phyloP scores from a whole-genome alignment of 53 echinoderm and acorn worm genomes.

The Echinometra lucunter region DNA sequence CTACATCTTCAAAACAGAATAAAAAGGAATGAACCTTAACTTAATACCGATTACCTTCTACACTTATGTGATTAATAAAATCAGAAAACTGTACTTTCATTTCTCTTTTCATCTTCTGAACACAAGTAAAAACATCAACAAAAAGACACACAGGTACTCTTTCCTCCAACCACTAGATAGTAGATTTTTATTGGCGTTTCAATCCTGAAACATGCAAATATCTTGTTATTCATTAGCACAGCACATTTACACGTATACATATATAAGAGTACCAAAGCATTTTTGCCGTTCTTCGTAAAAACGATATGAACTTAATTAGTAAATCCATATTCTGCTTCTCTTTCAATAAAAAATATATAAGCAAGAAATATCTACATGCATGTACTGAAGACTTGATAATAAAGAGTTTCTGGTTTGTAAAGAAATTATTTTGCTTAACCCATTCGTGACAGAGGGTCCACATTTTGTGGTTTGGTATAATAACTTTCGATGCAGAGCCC shows the following conservation, averaged over 20 bases:
- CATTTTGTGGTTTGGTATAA: too few relatives aligned
- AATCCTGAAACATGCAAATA: background rate
- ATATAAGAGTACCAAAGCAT: background rate
- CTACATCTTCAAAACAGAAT: too few relatives aligned
- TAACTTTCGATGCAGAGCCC: too few relatives aligned
- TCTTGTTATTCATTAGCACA: background rate
- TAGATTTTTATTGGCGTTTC: background rate
- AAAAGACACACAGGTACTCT: background rate
- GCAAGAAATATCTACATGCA: slow-evolving; percentile 38
- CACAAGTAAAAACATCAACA: background rate
- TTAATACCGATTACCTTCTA: too few relatives aligned
- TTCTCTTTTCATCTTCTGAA: too few relatives aligned
- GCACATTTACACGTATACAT: background rate
- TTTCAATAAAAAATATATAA: slow-evolving; percentile 19
- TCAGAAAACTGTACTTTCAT: too few relatives aligned
- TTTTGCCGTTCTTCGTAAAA: background rate
- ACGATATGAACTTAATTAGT: background rate
- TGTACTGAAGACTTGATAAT: slow-evolving; percentile 15
- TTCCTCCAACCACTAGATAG: background rate
- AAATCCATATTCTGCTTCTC: background rate
- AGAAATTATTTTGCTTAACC: background rate
- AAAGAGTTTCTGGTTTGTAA: slow-evolving; percentile 8
- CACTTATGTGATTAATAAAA: too few relatives aligned
- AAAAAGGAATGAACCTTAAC: too few relatives aligned
- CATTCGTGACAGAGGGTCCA: too few relatives aligned